A percentile compares a stretch with the other conserved stretches of the same genome.
Evolutionary conservation across 2,797 vertebrate species (phyloP).

Genomic region (Aeoliscus strigatus): DNA sequence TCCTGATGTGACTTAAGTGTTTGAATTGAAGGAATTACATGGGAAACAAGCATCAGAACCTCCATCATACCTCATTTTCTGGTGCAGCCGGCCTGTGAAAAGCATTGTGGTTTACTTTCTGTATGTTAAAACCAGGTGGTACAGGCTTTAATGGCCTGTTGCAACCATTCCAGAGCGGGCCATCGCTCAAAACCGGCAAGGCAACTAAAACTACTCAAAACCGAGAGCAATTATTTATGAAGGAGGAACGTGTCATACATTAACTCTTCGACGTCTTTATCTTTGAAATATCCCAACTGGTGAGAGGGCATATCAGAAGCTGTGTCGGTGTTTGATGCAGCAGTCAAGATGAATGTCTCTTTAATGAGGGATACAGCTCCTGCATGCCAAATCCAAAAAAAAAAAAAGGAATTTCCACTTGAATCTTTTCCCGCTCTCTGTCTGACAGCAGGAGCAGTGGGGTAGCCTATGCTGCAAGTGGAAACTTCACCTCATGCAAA

Average conservation of each 20-base stretch:
- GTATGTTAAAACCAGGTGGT: conserved; percentile 53
- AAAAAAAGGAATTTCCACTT: conserved; percentile 61
- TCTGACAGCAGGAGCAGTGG: conserved; percentile 65
- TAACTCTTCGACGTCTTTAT: conserved; percentile 31
- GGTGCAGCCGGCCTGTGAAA: conserved; percentile 45
- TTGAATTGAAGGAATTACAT: background rate
- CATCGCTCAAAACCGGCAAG: conserved; percentile 29
- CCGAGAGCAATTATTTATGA: conserved; percentile 13
- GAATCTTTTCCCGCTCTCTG: conserved; percentile 66
- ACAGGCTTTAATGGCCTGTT: conserved; percentile 27
- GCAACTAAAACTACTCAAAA: conserved; percentile 10
- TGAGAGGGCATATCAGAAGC: conserved; percentile 19
- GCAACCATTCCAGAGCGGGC: conserved; percentile 28
- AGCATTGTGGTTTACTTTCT: conserved; percentile 28
- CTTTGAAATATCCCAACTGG: conserved; percentile 27
- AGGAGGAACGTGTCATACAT: conserved; percentile 23
- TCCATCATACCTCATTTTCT: conserved; percentile 21
- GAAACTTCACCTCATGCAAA: conserved; percentile 90
- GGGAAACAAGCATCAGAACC: background rate
- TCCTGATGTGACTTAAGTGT: background rate
- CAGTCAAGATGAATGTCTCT: conserved; percentile 48
- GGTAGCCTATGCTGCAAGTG: conserved; percentile 74
- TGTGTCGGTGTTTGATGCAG: conserved; percentile 24
- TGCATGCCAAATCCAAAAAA: conserved; percentile 53
- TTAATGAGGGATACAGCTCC: conserved; percentile 54